A percentile compares a stretch with the other conserved stretches of the same genome.
These are phyloP conservation scores for Argyrosomus japonicus DNA, from an alignment of 2,113 vertebrate species.

Conservation along the genomic window DNA sequence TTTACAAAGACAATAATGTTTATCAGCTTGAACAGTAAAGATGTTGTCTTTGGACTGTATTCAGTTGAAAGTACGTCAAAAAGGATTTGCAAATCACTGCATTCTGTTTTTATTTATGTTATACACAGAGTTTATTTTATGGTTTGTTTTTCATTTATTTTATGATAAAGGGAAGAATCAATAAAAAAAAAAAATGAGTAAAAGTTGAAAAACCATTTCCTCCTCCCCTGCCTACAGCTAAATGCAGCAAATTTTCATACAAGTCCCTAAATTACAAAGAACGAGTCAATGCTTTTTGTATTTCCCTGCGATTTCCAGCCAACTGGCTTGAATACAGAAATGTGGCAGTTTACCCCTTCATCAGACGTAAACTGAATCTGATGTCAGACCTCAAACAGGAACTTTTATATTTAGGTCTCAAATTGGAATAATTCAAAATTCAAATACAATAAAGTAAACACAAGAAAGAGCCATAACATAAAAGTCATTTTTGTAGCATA, in stretches of 20 bases:
- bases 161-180: neutral
- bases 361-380: neutral
- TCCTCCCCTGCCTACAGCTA: neutral
- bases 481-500: slow-evolving; percentile 93
- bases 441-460: slow-evolving; percentile 31
- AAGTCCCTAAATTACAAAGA: neutral
- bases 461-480: slow-evolving; percentile 65
- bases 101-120: too few relatives aligned
- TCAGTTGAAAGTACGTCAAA: too few relatives aligned
- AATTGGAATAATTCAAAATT: slow-evolving; percentile 7
- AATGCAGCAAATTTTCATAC: neutral
- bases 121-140: too few relatives aligned
- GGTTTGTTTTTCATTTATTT: neutral
- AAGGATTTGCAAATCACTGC: too few relatives aligned
- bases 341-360: slow-evolving; percentile 2
- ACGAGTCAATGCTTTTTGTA: neutral
- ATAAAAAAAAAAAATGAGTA: neutral
- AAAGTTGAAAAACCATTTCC: neutral
- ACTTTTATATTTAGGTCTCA: slow-evolving; percentile 1
- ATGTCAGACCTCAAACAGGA: neutral
- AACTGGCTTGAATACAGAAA: slow-evolving; percentile 9
- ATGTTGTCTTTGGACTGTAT: too few relatives aligned
- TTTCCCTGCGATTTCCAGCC: slow-evolving; percentile 2
- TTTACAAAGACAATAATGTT: too few relatives aligned
- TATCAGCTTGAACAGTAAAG: too few relatives aligned